phyloP scores from a whole-genome alignment of 2,113 vertebrate species.

The Diadophis punctatus region DNA sequence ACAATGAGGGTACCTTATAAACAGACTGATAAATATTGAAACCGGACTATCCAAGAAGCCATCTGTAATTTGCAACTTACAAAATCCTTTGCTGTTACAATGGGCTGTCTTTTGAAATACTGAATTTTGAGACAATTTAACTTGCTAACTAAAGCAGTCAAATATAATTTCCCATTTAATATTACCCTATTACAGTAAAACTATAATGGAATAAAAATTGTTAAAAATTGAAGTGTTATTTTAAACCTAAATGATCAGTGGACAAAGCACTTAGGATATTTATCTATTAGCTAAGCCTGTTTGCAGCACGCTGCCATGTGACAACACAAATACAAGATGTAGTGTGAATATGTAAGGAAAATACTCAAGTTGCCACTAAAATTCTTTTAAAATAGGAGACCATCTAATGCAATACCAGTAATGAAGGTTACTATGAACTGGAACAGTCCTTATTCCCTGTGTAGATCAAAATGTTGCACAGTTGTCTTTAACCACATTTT shows the following conservation, averaged over 20 bases:
- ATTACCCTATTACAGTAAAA: neutral
- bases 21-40: neutral
- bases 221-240: neutral
- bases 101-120: neutral
- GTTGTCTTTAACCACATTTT: neutral
- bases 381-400: neutral
- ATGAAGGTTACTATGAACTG: neutral
- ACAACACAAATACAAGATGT: neutral
- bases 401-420: neutral
- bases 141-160: neutral
- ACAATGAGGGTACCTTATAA: neutral
- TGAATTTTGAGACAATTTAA: neutral
- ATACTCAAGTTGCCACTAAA: neutral
- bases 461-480: neutral
- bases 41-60: neutral
- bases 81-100: neutral
- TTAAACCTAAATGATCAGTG: neutral
- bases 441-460: neutral
- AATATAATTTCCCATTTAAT: neutral
- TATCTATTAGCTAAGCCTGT: neutral
- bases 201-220: neutral
- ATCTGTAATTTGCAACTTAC: neutral
- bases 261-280: neutral
- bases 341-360: neutral
- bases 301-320: neutral